Conservation (phyloP, 1,140 invertebrate species). For the Calycopis cecrops region DNA sequence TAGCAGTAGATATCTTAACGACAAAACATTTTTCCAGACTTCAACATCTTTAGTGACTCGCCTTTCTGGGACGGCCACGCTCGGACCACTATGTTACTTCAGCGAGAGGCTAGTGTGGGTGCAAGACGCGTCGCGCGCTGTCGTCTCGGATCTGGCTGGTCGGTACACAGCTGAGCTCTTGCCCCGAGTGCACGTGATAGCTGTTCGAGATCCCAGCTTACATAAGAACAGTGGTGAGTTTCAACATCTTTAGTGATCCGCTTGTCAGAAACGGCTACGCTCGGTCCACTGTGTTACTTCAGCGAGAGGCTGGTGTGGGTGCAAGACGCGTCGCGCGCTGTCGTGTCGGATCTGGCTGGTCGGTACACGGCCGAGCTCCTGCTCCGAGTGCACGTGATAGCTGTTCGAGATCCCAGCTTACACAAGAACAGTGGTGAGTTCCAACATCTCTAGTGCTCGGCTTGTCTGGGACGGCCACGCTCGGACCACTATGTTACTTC, state of each 20-base stretch:
- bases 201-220: constrained; percentile 82
- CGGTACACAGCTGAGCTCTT: constrained; percentile 85
- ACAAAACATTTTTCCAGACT: constrained; percentile 37
- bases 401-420: constrained; percentile 82
- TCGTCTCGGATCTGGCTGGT: constrained; percentile 86
- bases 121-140: constrained; percentile 82
- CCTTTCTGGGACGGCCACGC: constrained; percentile 58
- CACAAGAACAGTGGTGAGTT: constrained; percentile 75
- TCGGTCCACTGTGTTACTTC: constrained; percentile 84
- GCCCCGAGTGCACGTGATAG: constrained; percentile 81
- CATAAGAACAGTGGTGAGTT: constrained; percentile 74
- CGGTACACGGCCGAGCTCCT: constrained; percentile 85
- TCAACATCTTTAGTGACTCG: constrained; percentile 56
- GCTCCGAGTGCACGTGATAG: constrained; percentile 81
- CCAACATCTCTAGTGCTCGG: constrained; percentile 57
- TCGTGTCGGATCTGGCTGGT: constrained; percentile 86
- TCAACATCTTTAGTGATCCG: constrained; percentile 40
- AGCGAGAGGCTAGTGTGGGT: constrained; percentile 88
- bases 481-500: constrained; percentile 84
- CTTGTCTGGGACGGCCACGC: constrained; percentile 58
- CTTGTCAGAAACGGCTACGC: constrained; percentile 57
- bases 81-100: constrained; percentile 84
- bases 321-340: constrained; percentile 82
- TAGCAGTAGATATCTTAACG: no score
- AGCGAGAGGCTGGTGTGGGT: constrained; percentile 88